Conservation (phyloP, 2,113 vertebrate genomes). For the Myrmophylax atrothorax region DNA sequence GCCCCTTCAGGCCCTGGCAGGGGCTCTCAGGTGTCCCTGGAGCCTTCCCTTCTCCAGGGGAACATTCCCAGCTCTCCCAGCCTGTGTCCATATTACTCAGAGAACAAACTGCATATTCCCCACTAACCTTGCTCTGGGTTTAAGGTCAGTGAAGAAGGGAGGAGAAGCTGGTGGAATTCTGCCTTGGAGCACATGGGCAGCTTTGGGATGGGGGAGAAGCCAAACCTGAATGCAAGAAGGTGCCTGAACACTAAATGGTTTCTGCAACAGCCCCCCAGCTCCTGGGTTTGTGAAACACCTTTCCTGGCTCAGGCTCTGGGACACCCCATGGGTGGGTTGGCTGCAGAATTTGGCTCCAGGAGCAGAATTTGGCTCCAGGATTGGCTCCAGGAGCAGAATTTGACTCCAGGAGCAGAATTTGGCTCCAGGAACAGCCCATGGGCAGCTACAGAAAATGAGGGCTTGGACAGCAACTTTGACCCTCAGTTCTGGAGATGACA, state of each 20-base stretch:
- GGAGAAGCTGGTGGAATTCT: background rate
- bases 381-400: too few relatives aligned
- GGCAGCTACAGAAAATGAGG: background rate
- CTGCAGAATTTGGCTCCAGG: too few relatives aligned
- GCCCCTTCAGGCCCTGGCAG: background rate
- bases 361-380: too few relatives aligned
- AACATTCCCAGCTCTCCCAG: background rate
- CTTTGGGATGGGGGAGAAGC: too few relatives aligned
- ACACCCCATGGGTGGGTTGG: background rate
- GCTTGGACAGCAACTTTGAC: background rate
- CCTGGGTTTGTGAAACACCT: rapidly evolving
- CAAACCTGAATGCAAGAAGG: background rate
- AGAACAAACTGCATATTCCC: background rate
- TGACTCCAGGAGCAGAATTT: too few relatives aligned
- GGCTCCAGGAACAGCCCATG: background rate
- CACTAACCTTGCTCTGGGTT: background rate
- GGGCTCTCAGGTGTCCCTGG: background rate
- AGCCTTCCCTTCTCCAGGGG: background rate
- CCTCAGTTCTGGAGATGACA: rapidly evolving
- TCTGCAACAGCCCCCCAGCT: rapidly evolving
- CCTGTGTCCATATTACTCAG: background rate
- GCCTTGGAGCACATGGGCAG: rapidly evolving
- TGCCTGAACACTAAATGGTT: background rate
- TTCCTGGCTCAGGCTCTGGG: background rate
- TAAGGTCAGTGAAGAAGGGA: background rate